These are phyloP conservation scores for Zaprionus africanus DNA, from an alignment of 1,140 invertebrate genomes.

Conservation along the genomic window DNA sequence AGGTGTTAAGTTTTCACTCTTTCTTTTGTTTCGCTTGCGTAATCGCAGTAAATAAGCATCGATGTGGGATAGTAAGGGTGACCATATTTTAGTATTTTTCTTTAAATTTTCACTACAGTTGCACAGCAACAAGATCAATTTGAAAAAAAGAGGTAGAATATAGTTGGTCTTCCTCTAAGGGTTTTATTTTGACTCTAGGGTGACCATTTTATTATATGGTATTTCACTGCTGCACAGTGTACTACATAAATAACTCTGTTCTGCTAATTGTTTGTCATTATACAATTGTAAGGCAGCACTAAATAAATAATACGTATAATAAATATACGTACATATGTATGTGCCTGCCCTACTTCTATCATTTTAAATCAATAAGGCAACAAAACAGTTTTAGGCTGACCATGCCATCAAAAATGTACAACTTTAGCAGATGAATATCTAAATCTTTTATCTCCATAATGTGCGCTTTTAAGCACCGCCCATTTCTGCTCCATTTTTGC, in stretches of 20 bases:
- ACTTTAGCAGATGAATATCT: background rate
- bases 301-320: no score
- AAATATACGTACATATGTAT: no score
- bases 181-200: background rate
- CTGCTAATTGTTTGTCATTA: no score
- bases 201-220: background rate
- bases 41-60: background rate
- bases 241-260: background rate
- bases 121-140: no score
- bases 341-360: background rate
- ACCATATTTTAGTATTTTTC: background rate
- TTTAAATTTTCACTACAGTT: no score
- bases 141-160: no score
- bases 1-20: background rate
- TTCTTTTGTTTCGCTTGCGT: background rate
- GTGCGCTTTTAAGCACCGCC: background rate
- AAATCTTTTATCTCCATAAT: background rate
- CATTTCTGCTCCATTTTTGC: background rate
- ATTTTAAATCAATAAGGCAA: background rate
- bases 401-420: background rate
- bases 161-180: background rate
- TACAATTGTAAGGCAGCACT: no score
- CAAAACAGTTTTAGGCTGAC: background rate
- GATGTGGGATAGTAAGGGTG: background rate
- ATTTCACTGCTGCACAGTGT: background rate